Evolutionary conservation across 2,888 invertebrate species (phyloP), one percentile per base, ranked within the genome.

Genomic region (Sympetrum striolatum): DNA sequence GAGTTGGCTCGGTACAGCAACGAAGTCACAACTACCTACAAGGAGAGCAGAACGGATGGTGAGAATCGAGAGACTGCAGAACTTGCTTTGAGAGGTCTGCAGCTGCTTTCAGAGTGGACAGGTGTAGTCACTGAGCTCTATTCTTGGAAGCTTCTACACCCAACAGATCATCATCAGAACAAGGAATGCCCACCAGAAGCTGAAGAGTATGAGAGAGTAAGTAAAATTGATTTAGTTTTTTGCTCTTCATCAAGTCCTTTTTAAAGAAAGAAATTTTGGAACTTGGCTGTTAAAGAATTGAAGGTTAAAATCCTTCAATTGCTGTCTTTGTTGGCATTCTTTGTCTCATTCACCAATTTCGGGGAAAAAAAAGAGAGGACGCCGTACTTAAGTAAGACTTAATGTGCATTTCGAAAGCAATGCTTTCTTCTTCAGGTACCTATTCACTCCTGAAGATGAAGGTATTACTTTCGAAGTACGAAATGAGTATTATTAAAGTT

Each of bases 71-170:
- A 98, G 90, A 97, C 99, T 2, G 96, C 98, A 0, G 98, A 99
- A 93, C 95, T 99, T 91, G 98, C 99, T 8, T 95, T 99, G 25
- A 95, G 98, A 4, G 99, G 99, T 0, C 95, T 99, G 0, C 99
- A 99, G 93, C 95, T 99, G 90, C 95, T 99, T 6, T 98, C 99
- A 0, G 97, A 98, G 91, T 99, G 99, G 99, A 99, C 99, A 22
- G 97, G 98, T 91, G 98, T 99, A 90, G 98, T 99, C 0, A 98
- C 99, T 0, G 99, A 99, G 94, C 94, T 99, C 91, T 99, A 98
- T 94, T 98, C 99, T 0, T 99, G 99, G 99, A 99, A 99, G 94
- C 95, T 99, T 91, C 95, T 99, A 92, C 99, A 99, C 94, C 99
- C 99, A 0, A 99, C 99, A 0, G 99, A 99, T 94, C 98, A 98